Evolutionary conservation across 2,888 invertebrate species (phyloP).

Genomic region (Augochlorella aurata): DNA sequence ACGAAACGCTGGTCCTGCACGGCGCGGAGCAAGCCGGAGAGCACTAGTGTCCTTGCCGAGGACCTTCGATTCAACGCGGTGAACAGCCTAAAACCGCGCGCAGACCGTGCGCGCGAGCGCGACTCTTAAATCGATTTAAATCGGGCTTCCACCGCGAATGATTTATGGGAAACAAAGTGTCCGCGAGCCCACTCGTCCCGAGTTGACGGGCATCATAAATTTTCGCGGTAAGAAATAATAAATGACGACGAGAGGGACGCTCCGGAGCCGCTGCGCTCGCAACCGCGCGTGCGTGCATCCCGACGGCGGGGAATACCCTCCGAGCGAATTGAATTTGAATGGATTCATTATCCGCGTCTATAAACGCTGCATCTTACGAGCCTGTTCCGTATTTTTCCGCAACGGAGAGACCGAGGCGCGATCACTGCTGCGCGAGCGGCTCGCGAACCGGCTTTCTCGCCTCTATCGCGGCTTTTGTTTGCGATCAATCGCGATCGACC

Average conservation of each 20-base stretch:
- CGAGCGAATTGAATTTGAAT: conserved; percentile 62
- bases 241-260: conserved; percentile 24
- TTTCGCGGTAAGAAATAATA: conserved; percentile 11
- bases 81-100: neutral
- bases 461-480: conserved; percentile 16
- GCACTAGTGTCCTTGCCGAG: neutral
- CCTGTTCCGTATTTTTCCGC: conserved; percentile 3
- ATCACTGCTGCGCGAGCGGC: neutral
- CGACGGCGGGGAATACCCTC: conserved; percentile 43
- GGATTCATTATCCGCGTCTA: conserved; percentile 60
- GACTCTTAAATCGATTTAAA: neutral
- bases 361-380: conserved; percentile 46
- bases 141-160: neutral
- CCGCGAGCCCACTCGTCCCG: neutral
- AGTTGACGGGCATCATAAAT: conserved; percentile 18
- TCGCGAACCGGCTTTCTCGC: conserved; percentile 59
- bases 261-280: conserved; percentile 18
- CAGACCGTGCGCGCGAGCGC: neutral
- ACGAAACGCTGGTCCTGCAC: conserved; percentile 37
- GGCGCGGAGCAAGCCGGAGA: neutral
- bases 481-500: conserved; percentile 50
- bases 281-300: neutral
- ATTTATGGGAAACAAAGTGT: conserved; percentile 23
- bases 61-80: neutral
- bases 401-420: neutral